Evolutionary conservation across 2,797 vertebrate genomes (phyloP), one percentile per base, ranked within the genome.

Genomic region (Mus caroli): DNA sequence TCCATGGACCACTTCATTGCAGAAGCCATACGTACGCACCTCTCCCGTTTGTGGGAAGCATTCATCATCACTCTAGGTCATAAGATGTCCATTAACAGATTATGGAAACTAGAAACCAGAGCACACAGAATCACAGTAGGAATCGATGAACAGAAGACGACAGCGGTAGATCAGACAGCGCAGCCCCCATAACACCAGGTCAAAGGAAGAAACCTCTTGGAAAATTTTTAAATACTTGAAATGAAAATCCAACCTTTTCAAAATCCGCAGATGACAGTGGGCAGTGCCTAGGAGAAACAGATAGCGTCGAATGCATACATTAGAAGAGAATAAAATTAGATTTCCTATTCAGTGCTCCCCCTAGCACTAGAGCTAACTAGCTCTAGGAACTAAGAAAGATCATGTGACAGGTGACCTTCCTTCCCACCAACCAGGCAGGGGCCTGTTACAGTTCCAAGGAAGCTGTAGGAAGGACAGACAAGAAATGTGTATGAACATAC

Each of bases 331-430:
- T 58, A 60, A 84, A 92, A 62, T 22, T 13, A 73, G 20, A 1
- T n/a, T 50, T 95, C 52, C 11, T 26, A 0, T 56, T 83, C 31
- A 2, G 40, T 78, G 77, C 69, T 89, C 67, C 85, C n/a, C n/a
- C n/a, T n/a, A n/a, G n/a, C n/a, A n/a, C n/a, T n/a, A n/a, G n/a
- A n/a, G n/a, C n/a, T 46, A 83, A 20, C 40, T 76, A 40, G 50
- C 89, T 90, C 80, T 96, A 67, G 71, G 50, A 89, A 91, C 56
- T 43, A 34, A 75, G 83, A 84, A 79, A 60, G 73, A 40, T 15
- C 3, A 54, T 83, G 26, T 87, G 89, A 54, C 20, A 50, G 26
- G 73, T 54, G 37, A 40, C 40, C 58, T 78, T 91, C 50, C 22
- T 54, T 86, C 40, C 31, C 10, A 2, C 64, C 28, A 58, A 3